Evolutionary conservation across 1,140 invertebrate genomes (phyloP).

Genomic region (Bombus ignitus): DNA sequence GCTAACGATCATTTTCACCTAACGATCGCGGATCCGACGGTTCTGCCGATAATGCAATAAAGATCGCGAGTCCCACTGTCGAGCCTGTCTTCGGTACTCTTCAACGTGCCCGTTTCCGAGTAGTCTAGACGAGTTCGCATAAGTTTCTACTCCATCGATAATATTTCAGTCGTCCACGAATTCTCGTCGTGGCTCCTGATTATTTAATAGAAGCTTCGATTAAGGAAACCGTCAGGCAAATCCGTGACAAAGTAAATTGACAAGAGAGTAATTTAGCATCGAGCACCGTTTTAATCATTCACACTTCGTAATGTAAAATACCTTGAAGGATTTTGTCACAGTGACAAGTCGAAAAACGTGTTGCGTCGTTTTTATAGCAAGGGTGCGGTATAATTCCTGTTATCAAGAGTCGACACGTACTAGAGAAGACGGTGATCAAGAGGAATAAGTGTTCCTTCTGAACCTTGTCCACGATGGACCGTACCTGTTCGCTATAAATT

Average conservation of each 20-base stretch:
- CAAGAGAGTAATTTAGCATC: background rate
- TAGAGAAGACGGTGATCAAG: background rate
- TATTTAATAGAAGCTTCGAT: background rate
- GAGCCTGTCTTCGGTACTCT: constrained; percentile 29
- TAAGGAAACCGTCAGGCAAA: background rate
- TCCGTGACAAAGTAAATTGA: background rate
- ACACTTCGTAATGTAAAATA: background rate
- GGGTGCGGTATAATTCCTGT: background rate
- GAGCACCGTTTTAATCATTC: background rate
- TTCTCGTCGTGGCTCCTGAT: no score
- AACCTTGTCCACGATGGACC: background rate
- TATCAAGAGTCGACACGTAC: background rate
- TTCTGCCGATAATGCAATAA: constrained; percentile 47
- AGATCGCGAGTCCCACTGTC: constrained; percentile 29
- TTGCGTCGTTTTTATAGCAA: background rate
- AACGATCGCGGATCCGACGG: constrained; percentile 40
- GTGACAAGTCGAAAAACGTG: background rate
- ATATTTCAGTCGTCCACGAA: constrained; percentile 16
- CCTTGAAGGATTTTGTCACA: background rate
- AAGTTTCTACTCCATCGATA: background rate
- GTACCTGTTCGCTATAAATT: background rate
- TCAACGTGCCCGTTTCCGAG: background rate
- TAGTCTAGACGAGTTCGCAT: no score
- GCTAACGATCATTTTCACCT: constrained; percentile 56
- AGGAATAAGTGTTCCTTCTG: background rate